Conservation (phyloP, 1,140 invertebrate genomes). For the Rhopalosiphum maidis region DNA sequence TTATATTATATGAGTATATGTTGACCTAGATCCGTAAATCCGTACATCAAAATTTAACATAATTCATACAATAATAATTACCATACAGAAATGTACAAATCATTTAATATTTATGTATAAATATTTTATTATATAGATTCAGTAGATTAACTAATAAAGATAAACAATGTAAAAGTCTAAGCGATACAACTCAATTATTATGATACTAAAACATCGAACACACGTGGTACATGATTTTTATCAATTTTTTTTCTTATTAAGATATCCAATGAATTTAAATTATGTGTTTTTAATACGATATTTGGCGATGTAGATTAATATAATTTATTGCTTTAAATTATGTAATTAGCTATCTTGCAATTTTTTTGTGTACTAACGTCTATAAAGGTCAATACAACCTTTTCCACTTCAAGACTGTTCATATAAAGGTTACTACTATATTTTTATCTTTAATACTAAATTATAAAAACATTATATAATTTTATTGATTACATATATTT, state of each 20-base stretch:
- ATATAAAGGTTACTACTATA: not conserved
- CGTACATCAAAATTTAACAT: not conserved
- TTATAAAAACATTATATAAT: not conserved
- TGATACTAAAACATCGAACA: not conserved
- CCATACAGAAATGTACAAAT: not conserved
- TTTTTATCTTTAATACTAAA: not conserved
- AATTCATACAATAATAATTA: not conserved
- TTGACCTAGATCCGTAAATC: slow-evolving; percentile 3
- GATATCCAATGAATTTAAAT: no score
- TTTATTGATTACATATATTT: not conserved
- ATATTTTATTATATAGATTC: not conserved
- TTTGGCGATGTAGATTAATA: not conserved
- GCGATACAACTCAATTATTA: not conserved
- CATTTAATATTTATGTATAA: not conserved
- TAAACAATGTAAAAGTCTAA: not conserved
- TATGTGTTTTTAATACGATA: not conserved
- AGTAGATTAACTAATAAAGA: not conserved
- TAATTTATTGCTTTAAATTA: not conserved
- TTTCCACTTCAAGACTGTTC: not conserved
- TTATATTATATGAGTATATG: not conserved
- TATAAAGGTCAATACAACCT: not conserved
- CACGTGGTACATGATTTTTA: not conserved
- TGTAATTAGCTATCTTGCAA: not conserved
- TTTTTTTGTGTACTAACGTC: not conserved
- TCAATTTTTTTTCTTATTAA: not conserved